phyloP scores from a whole-genome alignment of 1,140 invertebrate species.

The Tetramorium simillimum region DNA sequence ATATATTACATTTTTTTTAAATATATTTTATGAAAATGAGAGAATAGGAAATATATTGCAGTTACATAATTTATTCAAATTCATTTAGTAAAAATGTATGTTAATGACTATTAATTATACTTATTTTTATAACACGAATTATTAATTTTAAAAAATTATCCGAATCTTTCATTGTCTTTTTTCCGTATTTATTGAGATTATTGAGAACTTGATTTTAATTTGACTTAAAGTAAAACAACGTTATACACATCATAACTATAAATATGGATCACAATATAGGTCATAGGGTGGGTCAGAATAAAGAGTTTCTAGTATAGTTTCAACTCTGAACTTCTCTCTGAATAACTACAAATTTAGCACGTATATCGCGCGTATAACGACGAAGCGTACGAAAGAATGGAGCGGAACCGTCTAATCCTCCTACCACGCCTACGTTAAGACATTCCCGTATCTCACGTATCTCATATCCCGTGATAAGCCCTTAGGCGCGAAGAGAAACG shows the following conservation, averaged over 20 bases:
- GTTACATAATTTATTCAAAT: not conserved
- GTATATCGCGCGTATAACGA: not conserved
- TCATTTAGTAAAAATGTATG: not conserved
- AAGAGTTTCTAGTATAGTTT: not conserved
- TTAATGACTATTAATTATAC: not conserved
- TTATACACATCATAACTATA: not conserved
- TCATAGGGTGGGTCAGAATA: not conserved
- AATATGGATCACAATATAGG: not conserved
- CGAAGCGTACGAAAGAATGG: conserved; percentile 33
- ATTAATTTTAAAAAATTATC: too few relatives aligned
- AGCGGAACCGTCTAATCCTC: conserved; percentile 66
- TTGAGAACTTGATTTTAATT: not conserved
- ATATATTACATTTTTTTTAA: not conserved
- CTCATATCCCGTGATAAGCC: conserved; percentile 69
- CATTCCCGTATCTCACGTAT: conserved; percentile 76
- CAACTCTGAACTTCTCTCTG: not conserved
- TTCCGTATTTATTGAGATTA: not conserved
- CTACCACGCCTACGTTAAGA: conserved; percentile 78
- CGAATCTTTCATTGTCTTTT: not conserved
- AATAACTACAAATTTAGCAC: conserved; percentile 18
- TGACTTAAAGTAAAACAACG: not conserved
- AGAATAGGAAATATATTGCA: not conserved
- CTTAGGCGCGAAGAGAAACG: conserved; percentile 54
- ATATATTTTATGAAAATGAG: not conserved
- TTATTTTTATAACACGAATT: not conserved